Conservation (phyloP, 2,888 invertebrate genomes). For the Lycocerus yunnanus region DNA sequence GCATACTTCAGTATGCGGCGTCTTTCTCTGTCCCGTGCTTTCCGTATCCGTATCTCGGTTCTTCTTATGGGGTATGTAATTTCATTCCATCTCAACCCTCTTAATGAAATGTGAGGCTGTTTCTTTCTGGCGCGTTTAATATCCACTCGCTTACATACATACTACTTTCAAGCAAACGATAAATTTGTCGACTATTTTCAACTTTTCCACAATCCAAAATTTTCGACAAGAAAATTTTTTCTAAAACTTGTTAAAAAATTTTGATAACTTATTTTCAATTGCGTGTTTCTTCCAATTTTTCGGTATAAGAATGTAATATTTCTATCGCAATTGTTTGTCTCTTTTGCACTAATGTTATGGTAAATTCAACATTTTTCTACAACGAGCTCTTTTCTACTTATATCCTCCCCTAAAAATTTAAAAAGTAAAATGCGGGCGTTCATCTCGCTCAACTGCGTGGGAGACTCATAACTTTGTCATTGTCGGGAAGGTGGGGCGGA, state of each 20-base stretch:
- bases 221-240: slow-evolving; percentile 35
- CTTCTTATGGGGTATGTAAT: slow-evolving; percentile 57
- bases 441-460: slow-evolving; percentile 41
- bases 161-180: slow-evolving; percentile 47
- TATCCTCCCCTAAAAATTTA: slow-evolving; percentile 45
- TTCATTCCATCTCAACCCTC: slow-evolving; percentile 57
- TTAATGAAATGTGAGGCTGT: slow-evolving; percentile 57
- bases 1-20: slow-evolving; percentile 34
- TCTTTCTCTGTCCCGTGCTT: slow-evolving; percentile 41
- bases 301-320: slow-evolving; percentile 39
- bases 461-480: slow-evolving; percentile 40
- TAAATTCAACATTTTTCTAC: slow-evolving; percentile 48
- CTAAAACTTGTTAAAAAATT: slow-evolving; percentile 40
- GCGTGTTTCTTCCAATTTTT: slow-evolving; percentile 29
- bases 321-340: slow-evolving; percentile 43
- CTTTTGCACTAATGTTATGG: slow-evolving; percentile 45
- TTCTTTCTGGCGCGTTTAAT: slow-evolving; percentile 48
- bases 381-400: slow-evolving; percentile 40
- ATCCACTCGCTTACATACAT: slow-evolving; percentile 35
- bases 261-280: slow-evolving; percentile 37
- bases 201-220: slow-evolving; percentile 25
- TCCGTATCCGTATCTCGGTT: slow-evolving; percentile 43
- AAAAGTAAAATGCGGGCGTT: slow-evolving; percentile 50
- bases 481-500: slow-evolving; percentile 47
- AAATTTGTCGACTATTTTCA: slow-evolving; percentile 43